Percentiles rank a stretch among this genome's conserved stretches.
These are phyloP conservation scores for Andrena praecox DNA, from an alignment of 2,888 invertebrate species.

Conservation along the genomic window DNA sequence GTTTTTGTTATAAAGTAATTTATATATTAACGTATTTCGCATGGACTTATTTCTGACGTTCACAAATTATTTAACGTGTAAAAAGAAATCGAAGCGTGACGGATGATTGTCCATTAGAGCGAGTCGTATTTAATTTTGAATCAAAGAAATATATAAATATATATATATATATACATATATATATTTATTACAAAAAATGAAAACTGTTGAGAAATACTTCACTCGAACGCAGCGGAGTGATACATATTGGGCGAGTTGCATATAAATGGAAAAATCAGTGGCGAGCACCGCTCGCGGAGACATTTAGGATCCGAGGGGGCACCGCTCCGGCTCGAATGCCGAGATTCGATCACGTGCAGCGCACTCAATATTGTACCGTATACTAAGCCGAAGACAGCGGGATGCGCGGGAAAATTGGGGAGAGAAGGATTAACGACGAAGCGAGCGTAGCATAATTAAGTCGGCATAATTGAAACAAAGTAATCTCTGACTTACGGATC, in stretches of 20 bases:
- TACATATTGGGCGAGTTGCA: constrained; percentile 15
- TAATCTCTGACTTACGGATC: constrained; percentile 20
- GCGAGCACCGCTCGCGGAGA: neutral
- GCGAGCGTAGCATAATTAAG: constrained; percentile 55
- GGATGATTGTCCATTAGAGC: constrained; percentile 30
- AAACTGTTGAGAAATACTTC: constrained; percentile 32
- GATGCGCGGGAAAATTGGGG: constrained; percentile 62
- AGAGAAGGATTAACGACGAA: constrained; percentile 18
- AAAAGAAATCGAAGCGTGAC: constrained; percentile 15
- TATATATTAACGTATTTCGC: constrained; percentile 36
- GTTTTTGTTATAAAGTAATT: constrained; percentile 32
- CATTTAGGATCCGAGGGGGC: constrained; percentile 22
- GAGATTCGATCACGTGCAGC: constrained; percentile 50
- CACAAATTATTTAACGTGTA: constrained; percentile 33
- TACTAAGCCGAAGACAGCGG: constrained; percentile 65
- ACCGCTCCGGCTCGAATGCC: constrained; percentile 67
- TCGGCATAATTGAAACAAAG: constrained; percentile 53
- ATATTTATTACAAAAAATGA: constrained; percentile 32
- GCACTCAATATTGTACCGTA: constrained; percentile 73
- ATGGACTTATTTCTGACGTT: constrained; percentile 28
- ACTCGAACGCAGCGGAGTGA: constrained; percentile 31
- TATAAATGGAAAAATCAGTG: neutral
- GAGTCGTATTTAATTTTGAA: constrained; percentile 28
- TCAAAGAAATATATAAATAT: neutral
- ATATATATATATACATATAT: constrained; percentile 16